phyloP scores from a whole-genome alignment of 1,140 invertebrate genomes.

The Drosophila mauritiana region DNA sequence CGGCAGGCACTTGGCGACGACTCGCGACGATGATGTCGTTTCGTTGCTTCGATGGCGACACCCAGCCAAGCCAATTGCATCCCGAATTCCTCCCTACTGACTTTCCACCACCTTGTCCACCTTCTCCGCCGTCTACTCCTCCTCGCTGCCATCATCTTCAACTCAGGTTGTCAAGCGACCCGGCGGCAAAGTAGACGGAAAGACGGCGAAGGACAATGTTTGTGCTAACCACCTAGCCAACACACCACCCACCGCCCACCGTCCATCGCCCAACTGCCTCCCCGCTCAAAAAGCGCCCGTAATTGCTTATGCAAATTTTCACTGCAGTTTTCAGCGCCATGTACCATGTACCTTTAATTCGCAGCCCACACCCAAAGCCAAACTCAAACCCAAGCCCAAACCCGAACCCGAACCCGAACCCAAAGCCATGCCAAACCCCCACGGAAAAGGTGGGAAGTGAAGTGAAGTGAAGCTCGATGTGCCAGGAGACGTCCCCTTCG shows the following conservation, averaged over 20 bases:
- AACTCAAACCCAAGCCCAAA: too few species aligned
- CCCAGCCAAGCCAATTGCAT: slow-evolving; percentile 7
- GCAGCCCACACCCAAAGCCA: not conserved
- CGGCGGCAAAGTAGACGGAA: slow-evolving; percentile 3
- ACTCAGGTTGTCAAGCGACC: not conserved
- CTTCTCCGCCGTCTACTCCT: too few species aligned
- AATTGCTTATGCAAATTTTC: slow-evolving; percentile 15
- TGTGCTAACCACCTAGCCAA: not conserved
- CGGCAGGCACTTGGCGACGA: slow-evolving; percentile 11
- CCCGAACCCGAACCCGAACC: too few species aligned
- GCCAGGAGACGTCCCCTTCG: not conserved
- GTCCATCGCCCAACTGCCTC: not conserved
- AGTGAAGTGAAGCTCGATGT: not conserved
- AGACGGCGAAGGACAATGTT: slow-evolving; percentile 8
- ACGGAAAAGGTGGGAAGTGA: not conserved
- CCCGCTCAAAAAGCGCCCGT: slow-evolving; percentile 6
- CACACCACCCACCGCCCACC: not conserved
- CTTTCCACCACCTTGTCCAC: too few species aligned
- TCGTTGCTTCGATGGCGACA: slow-evolving; percentile 2
- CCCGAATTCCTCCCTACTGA: not conserved
- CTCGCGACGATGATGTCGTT: slow-evolving; percentile 1
- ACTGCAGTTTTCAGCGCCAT: slow-evolving; percentile 5
- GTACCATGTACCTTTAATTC: slow-evolving; percentile 4
- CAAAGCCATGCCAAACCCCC: too few species aligned
- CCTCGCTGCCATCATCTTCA: not conserved